These are phyloP conservation scores for Brenthis daphne DNA, from an alignment of 2,888 invertebrate genomes.

Conservation along the genomic window DNA sequence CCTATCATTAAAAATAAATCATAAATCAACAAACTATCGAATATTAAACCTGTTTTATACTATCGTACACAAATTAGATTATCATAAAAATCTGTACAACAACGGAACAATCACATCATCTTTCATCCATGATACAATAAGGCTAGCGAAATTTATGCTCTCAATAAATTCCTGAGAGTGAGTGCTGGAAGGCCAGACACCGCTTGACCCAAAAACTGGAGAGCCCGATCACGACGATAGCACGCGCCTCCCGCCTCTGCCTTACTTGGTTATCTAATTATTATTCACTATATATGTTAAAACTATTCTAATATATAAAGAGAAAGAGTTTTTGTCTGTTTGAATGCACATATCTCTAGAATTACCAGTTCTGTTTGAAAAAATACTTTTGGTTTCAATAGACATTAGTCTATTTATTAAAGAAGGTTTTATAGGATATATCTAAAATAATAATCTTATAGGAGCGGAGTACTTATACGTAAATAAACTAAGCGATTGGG, in stretches of 20 bases:
- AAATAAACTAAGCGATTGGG: no score
- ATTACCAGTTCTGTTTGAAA: no score
- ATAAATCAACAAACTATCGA: neutral
- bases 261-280: conserved; percentile 36
- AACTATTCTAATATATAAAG: neutral
- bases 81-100: conserved; percentile 27
- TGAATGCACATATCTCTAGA: no score
- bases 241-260: conserved; percentile 49
- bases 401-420: no score
- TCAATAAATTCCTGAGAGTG: conserved; percentile 55
- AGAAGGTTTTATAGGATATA: no score
- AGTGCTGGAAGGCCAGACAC: conserved; percentile 52
- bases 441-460: no score
- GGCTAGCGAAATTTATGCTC: conserved; percentile 55
- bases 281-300: conserved; percentile 25
- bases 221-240: conserved; percentile 71
- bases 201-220: conserved; percentile 76
- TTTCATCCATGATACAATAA: conserved; percentile 36
- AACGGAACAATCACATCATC: conserved; percentile 35
- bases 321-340: neutral
- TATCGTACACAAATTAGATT: conserved; percentile 18
- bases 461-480: no score
- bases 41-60: conserved; percentile 33
- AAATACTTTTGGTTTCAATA: no score
- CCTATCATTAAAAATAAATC: neutral